Conservation (phyloP, 1,140 invertebrate genomes). For the Drosophila asahinai region DNA sequence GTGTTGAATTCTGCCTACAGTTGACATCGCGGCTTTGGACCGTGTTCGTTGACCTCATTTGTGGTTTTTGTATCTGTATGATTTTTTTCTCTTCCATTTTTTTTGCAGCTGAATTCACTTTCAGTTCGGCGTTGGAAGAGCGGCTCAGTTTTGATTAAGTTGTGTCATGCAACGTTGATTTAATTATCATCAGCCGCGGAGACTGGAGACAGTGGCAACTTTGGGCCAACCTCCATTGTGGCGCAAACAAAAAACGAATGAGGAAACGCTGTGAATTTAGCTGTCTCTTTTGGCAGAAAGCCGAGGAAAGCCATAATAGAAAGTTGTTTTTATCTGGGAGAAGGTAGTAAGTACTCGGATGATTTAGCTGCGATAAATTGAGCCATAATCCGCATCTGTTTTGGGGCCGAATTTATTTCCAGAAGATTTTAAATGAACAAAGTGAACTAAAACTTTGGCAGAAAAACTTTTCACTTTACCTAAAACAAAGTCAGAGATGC, state of each 20-base stretch:
- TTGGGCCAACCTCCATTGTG: slow-evolving; percentile 58
- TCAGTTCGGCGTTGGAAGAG: slow-evolving; percentile 53
- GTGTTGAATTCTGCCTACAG: slow-evolving; percentile 62
- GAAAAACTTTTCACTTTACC: not conserved
- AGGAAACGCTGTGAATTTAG: slow-evolving; percentile 68
- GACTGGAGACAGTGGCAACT: slow-evolving; percentile 32
- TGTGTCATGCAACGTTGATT: slow-evolving; percentile 82
- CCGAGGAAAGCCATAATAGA: slow-evolving; percentile 64
- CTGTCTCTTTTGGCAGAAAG: slow-evolving; percentile 33
- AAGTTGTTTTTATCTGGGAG: slow-evolving; percentile 49
- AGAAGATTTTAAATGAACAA: not conserved
- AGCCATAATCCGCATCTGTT: slow-evolving; percentile 5
- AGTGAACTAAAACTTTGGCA: not conserved
- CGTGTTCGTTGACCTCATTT: slow-evolving; percentile 74
- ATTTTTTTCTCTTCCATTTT: slow-evolving; percentile 20
- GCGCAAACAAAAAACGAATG: slow-evolving; percentile 62
- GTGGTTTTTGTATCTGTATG: slow-evolving; percentile 16
- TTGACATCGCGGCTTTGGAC: slow-evolving; percentile 50
- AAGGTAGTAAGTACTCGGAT: slow-evolving; percentile 18
- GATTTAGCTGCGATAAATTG: slow-evolving; percentile 16
- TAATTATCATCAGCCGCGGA: slow-evolving; percentile 69
- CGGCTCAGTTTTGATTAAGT: slow-evolving; percentile 78
- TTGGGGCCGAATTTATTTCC: not conserved
- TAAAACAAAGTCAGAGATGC: too few species aligned
- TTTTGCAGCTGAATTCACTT: slow-evolving; percentile 71